Evolutionary conservation across 2,797 vertebrate species (phyloP), one percentile per base, ranked within the genome.

Genomic region (Falco concolor): DNA sequence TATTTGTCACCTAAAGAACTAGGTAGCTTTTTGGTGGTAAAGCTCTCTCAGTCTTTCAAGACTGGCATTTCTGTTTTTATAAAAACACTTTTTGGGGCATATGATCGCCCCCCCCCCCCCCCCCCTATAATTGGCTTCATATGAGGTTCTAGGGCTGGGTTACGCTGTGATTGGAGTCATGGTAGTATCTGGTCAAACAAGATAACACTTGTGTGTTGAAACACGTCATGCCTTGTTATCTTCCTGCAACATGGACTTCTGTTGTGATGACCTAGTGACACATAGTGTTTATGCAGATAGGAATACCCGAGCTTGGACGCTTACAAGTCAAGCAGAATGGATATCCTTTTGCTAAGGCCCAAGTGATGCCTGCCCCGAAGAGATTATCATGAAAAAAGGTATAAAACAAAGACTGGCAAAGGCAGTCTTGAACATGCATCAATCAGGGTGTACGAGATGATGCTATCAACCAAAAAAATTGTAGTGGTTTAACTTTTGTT

Each of bases 21-120:
- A 53, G 9, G 7, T 70, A 42, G 15, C 15, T 84, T 86, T 91
- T 69, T 90, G 28, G 27, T 54, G 36, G 3, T 84, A 42, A 84
- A 83, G 7, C 8, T 74, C 47, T 64, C 87, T 59, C 28, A 53
- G n/a, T 70, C 34, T 72, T 89, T 70, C 13, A 79, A 87, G 72
- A 70, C 8, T 45, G 79, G 9, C 8, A 18, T 18, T 70, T 76
- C 5, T 56, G 12, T 25, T 82, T 84, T 57, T 53, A 54, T 50
- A 28, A 59, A 67, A 57, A 24, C 2, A 8, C 7, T 54, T 92
- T 76, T 50, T 72, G 7, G 10, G 61, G 21, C 14, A 3, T 70
- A 5, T 47, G 2, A 7, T 21, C 1, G n/a, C n/a, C n/a, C n/a
- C n/a, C n/a, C 18, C 4, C 4, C 11, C 6, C 14, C 23, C 7